Percentiles rank a stretch among this genome's conserved stretches.
Evolutionary conservation across 2,113 vertebrate genomes (phyloP).

Genomic region (Gasterosteus aculeatus): DNA sequence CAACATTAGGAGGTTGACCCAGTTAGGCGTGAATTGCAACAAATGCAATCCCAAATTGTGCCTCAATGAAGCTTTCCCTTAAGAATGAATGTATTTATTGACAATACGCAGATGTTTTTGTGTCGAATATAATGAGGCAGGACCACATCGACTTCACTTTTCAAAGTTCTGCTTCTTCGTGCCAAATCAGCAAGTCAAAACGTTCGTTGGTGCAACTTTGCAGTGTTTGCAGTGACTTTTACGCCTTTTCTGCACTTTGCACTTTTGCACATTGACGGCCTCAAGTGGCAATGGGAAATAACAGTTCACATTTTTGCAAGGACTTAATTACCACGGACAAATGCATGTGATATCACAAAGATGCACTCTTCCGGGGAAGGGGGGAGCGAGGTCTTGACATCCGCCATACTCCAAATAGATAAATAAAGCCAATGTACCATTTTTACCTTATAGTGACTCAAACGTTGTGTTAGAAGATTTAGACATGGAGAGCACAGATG

Average conservation of each 20-base stretch:
- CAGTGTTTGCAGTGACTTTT: slow-evolving; percentile 7
- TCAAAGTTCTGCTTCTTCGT: slow-evolving; percentile 9
- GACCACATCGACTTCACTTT: not conserved
- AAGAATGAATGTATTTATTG: slow-evolving; percentile 22
- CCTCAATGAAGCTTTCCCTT: not conserved
- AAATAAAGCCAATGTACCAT: not conserved
- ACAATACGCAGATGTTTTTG: slow-evolving; percentile 31
- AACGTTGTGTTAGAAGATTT: not conserved
- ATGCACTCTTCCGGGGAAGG: not conserved
- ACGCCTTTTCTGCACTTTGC: slow-evolving; percentile 10
- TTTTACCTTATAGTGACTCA: not conserved
- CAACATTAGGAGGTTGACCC: not conserved
- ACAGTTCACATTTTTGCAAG: not conserved
- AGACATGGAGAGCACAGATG: not conserved
- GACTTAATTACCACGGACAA: slow-evolving; percentile 10
- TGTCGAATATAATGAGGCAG: slow-evolving; percentile 7
- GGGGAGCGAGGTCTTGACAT: not conserved
- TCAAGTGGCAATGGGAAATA: slow-evolving; percentile 5
- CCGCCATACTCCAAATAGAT: not conserved
- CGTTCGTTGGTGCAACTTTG: slow-evolving; percentile 15
- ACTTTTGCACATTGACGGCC: slow-evolving; percentile 29
- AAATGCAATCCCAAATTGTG: slow-evolving; percentile 4
- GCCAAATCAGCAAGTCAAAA: slow-evolving; percentile 39
- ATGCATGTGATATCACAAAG: slow-evolving; percentile 9
- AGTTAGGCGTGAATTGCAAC: slow-evolving; percentile 7